A percentile compares a stretch with the other conserved stretches of the same genome.
These are phyloP conservation scores for Pica pica DNA, from an alignment of 2,113 vertebrate genomes.

Conservation along the genomic window DNA sequence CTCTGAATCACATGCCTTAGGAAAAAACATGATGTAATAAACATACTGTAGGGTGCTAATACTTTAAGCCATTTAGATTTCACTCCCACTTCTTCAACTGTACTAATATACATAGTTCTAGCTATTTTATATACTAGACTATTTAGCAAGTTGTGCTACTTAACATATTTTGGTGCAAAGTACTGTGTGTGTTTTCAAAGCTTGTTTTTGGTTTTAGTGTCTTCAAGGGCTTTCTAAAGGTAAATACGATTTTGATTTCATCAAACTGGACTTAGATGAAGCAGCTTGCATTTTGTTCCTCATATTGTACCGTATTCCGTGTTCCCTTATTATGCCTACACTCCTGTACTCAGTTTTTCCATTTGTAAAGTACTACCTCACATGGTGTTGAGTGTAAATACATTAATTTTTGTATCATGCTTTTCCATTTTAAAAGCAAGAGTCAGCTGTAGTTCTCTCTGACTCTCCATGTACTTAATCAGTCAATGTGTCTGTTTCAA, in stretches of 20 bases:
- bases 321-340: background rate
- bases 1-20: background rate
- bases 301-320: background rate
- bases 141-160: background rate
- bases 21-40: background rate
- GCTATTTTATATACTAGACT: background rate
- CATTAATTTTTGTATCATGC: background rate
- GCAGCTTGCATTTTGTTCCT: background rate
- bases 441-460: background rate
- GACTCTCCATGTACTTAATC: background rate
- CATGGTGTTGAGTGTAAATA: background rate
- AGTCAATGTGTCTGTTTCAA: background rate
- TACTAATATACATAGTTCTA: background rate
- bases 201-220: background rate
- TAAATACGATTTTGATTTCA: background rate
- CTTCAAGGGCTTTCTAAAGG: background rate
- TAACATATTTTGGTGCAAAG: background rate
- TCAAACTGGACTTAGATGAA: background rate
- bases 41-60: background rate
- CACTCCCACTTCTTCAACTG: background rate
- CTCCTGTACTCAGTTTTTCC: background rate
- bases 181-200: background rate
- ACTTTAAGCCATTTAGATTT: background rate
- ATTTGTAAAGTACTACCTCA: background rate
- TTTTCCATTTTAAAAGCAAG: background rate